Conservation (phyloP, 2,113 vertebrate species). For the Hepsetus odoe region DNA sequence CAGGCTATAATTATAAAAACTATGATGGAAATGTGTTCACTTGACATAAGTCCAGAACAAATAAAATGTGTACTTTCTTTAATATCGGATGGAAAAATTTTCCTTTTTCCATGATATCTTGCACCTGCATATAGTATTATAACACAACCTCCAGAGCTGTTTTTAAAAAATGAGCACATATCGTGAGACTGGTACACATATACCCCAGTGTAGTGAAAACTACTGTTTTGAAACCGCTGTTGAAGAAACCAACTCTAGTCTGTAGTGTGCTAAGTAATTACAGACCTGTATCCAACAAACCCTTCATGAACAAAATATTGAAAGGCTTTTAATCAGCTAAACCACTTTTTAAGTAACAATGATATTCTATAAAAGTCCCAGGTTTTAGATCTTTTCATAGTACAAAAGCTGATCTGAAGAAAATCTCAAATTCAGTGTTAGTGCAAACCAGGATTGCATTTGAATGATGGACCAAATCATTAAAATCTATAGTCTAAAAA, state of each 20-base stretch:
- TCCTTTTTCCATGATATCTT: no score
- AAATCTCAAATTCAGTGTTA: no score
- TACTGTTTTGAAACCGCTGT: neutral
- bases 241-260: neutral
- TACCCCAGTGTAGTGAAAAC: neutral
- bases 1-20: no score
- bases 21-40: no score
- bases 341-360: neutral
- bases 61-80: no score
- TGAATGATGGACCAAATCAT: no score
- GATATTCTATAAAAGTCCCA: neutral
- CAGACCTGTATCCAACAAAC: neutral
- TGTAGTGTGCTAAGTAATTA: neutral
- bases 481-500: no score
- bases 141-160: no score
- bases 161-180: neutral
- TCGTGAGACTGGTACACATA: neutral
- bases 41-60: no score
- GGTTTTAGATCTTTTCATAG: neutral
- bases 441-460: no score
- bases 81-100: no score
- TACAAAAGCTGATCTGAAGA: neutral
- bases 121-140: no score
- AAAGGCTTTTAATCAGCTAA: neutral
- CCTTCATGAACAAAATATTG: neutral